Percentiles rank a stretch among this genome's conserved stretches.
Evolutionary conservation across 1,140 invertebrate species (phyloP).

Genomic region (Drosophila kikkawai): DNA sequence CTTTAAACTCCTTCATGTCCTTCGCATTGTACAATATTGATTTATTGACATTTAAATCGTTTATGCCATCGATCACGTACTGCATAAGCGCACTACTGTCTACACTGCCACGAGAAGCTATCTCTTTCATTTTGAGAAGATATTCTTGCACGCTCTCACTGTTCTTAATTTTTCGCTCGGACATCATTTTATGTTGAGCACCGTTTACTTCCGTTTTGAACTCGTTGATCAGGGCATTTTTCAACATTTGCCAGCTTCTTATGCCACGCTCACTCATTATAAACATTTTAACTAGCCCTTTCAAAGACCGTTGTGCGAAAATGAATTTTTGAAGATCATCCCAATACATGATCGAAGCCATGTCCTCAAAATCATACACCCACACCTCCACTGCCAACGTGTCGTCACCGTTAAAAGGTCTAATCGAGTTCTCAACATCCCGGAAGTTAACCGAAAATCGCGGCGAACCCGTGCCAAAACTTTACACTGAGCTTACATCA

Average conservation of each 20-base stretch:
- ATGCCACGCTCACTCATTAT: not conserved
- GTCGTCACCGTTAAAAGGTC: too few species aligned
- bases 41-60: too few species aligned
- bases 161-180: not conserved
- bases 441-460: too few species aligned
- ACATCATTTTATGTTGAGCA: not conserved
- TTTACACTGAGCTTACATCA: too few species aligned
- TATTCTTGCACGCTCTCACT: not conserved
- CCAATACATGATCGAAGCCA: not conserved
- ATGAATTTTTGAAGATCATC: not conserved
- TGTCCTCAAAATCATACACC: conserved; percentile 26
- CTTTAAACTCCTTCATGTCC: too few species aligned
- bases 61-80: too few species aligned
- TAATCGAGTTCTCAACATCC: too few species aligned
- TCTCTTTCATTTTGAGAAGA: not conserved
- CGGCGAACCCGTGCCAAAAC: too few species aligned
- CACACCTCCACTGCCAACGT: too few species aligned
- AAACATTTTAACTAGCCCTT: not conserved
- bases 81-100: too few species aligned
- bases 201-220: not conserved
- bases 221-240: not conserved
- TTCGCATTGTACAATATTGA: too few species aligned
- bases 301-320: not conserved
- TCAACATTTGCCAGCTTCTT: not conserved
- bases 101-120: too few species aligned